Percentiles rank a stretch among this genome's conserved stretches.
These are phyloP conservation scores for Merodon equestris DNA, from an alignment of 2,888 invertebrate species.

Conservation along the genomic window DNA sequence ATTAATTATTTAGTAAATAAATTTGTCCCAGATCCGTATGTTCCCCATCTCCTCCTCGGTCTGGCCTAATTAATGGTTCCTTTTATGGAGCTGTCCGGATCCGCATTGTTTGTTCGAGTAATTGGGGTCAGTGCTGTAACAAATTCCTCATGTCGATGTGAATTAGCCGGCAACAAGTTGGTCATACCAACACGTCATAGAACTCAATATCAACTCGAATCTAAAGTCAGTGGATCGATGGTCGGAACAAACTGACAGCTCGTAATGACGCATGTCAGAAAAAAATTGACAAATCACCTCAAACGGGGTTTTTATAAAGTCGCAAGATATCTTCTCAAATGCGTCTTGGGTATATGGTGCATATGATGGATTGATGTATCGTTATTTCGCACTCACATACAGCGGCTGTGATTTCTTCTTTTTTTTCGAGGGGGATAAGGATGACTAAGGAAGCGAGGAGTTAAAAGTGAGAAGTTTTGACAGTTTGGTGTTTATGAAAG, in stretches of 20 bases:
- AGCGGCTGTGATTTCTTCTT: too few relatives aligned
- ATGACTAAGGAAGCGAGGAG: not conserved
- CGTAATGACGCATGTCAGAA: slow-evolving; percentile 51
- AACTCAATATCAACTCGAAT: not conserved
- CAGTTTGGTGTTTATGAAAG: slow-evolving; percentile 26
- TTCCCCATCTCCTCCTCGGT: slow-evolving; percentile 22
- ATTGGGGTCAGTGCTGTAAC: slow-evolving; percentile 52
- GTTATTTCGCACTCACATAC: too few relatives aligned
- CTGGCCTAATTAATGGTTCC: slow-evolving; percentile 57
- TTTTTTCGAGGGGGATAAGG: too few relatives aligned
- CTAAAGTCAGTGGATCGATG: too few relatives aligned
- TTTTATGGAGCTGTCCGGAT: slow-evolving; percentile 16
- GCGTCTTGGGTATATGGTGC: not conserved
- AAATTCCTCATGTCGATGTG: slow-evolving; percentile 52
- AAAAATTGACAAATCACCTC: slow-evolving; percentile 62
- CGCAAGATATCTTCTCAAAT: slow-evolving; percentile 15
- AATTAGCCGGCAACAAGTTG: slow-evolving; percentile 53
- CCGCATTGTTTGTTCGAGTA: slow-evolving; percentile 21
- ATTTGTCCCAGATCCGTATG: slow-evolving; percentile 47
- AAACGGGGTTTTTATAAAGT: slow-evolving; percentile 32
- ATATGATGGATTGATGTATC: slow-evolving; percentile 52
- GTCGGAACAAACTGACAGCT: slow-evolving; percentile 30
- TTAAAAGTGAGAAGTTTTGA: slow-evolving; percentile 30
- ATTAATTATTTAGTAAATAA: slow-evolving; percentile 64
- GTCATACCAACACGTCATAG: slow-evolving; percentile 15